Evolutionary conservation across 2,888 invertebrate species (phyloP), one percentile per base, ranked within the genome.

Genomic region (Scelioninae gen. 2): DNA sequence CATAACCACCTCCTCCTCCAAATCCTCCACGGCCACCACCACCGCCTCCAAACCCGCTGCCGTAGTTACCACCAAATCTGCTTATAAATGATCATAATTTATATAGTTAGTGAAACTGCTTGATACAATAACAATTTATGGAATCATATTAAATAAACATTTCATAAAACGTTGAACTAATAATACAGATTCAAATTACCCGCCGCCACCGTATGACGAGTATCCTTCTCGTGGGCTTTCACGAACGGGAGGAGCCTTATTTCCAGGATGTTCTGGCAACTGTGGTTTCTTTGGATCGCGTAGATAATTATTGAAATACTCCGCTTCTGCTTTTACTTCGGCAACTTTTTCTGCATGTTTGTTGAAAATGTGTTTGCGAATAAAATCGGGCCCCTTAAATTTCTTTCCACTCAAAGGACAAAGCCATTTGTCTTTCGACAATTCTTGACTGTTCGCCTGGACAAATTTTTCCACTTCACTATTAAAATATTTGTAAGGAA

Each of bases 391-490:
- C 0, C 98, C 94, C 86, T 98, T 99, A 87, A 99, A 99, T 86
- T 99, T 99, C 86, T 99, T 99, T 0, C 98, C 98, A 61, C 97
- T 98, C 6, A 99, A 88, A 0, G 99, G 99, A 87, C 99, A 99
- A 77, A 99, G 87, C 98, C 98, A 99, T 82, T 99, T 99, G 85
- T 98, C 99, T 84, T 97, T 97, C 0, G 96, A 95, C 76, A 99
- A 84, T 87, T 99, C 98, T 82, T 98, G 96, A 0, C 97, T 97
- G 85, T 99, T 99, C 0, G 96, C 93, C 81, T 94, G 92, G 11
- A 99, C 93, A 85, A 99, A 98, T 85, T 96, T 96, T 81, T 98
- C 97, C 0, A 97, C 94, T 87, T 95, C 96, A 50, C 87, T 87
- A 43, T 19, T 15, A 16, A 13, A 25, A 15, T 7, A 37, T 76